Evolutionary conservation across 2,113 vertebrate species (phyloP), one percentile per base, ranked within the genome.

Genomic region (Trochalopteron elliotii): DNA sequence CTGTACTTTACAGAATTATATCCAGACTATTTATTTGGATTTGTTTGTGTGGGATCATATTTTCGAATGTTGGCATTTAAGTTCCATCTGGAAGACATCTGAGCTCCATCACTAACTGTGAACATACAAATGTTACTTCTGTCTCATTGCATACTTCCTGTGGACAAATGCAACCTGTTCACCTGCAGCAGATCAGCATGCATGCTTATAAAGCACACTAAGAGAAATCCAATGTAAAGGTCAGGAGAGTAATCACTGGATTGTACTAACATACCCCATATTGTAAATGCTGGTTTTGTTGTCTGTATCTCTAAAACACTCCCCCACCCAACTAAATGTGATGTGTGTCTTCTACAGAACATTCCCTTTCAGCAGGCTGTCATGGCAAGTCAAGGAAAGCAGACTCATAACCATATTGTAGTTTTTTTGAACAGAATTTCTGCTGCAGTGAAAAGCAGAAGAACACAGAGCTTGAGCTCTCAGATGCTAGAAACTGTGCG

Each of bases 11-110:
- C 23, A 63, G 75, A 83, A 81, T 61, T 77, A 25, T 40, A 83
- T 40, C 68, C 60, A 78, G 71, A 70, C 76, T 50, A 53, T 94
- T 92, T 92, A 57, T 87, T 80, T 94, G 59, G 60, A 50, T 70
- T 85, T 92, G 24, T 83, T 91, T 84, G 59, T 70, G 75, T 72
- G 67, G 60, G 67, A 69, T 80, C 11, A 0, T 85, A 77, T 80
- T 95, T 96, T 96, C 3, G 25, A 67, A 55, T 67, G 59, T 77
- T 96, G 91, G 45, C 87, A 74, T 96, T 93, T 85, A 80, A 87
- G 78, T 90, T 95, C 93, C 84, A 80, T 96, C 89, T 96, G 91
- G 89, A 88, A 80, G 81, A 44, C 67, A 64, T 50, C 55, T 76
- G 37, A 53, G 39, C 71, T 72, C 80, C 53, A 56, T 53, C 27